Base-by-base conservation (phyloP, 2,888 invertebrate genomes). In the Ennomos fuscantarius region DNA sequence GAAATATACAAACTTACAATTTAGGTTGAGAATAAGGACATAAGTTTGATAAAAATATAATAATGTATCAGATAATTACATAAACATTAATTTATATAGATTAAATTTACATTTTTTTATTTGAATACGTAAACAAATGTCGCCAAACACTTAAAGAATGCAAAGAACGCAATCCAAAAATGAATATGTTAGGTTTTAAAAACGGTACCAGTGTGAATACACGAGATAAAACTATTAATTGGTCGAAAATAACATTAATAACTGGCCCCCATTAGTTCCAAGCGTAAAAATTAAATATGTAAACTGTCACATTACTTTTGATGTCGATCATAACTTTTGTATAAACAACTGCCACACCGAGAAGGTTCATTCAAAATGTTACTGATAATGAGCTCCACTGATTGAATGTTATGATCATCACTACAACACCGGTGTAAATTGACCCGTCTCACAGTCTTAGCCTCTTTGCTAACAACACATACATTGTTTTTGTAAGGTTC, bases 351-450 rank as follows among this genome's bases (percentile, higher is more conserved):
- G 70, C 65, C 68, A 72, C 74, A 64, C 68, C 10, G 60, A 61
- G 51, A 66, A 60, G 55, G 72, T 73, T 73, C 73, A 73, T 68
- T 61, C 69, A 40, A 57, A 60, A 55, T 67, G 70, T 76, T 74
- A 60, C 69, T 71, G 73, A 73, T 79, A 81, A 82, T 81, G 79
- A 78, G 72, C 70, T 68, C 63, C 66, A 70, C 70, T 81, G 80
- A 82, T 80, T 79, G 73, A 82, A 80, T 79, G 72, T 75, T 78
- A 79, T 79, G 70, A 70, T 11, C 42, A 15, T 40, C 12, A 62
- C 67, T 66, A 41, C 63, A 58, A 69, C 70, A 69, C 78, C 71
- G 65, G 39, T 31, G 9, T 68, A 66, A 58, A 32, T 46, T 65
- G 69, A 72, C 59, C 79, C 66, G 61, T 65, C 63, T 63, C 62